Evolutionary conservation across 1,140 invertebrate species (phyloP).

Genomic region (Bombyx mori): DNA sequence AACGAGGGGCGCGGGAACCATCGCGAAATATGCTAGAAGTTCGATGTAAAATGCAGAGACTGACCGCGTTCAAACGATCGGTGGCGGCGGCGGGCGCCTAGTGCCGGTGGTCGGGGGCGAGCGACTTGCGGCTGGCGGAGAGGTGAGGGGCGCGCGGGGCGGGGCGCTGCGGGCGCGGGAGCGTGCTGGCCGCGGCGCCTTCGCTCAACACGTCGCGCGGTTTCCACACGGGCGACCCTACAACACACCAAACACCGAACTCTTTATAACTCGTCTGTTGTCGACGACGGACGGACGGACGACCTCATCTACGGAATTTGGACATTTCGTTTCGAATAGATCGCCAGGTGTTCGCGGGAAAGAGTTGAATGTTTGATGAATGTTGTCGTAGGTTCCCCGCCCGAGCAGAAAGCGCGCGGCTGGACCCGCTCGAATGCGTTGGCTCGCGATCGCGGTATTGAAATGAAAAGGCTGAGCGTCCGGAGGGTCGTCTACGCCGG

Average conservation of each 20-base stretch:
- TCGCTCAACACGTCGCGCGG: constrained; percentile 79
- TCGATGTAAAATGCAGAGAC: no score
- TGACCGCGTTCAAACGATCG: neutral
- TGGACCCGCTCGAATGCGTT: constrained; percentile 11
- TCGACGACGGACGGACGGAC: neutral
- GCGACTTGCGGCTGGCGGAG: constrained; percentile 68
- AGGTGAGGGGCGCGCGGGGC: constrained; percentile 61
- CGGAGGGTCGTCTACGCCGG: constrained; percentile 19
- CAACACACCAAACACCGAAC: constrained; percentile 76
- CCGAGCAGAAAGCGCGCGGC: constrained; percentile 25
- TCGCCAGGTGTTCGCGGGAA: constrained; percentile 36
- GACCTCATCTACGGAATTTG: constrained; percentile 28
- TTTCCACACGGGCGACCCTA: constrained; percentile 93
- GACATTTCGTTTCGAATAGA: constrained; percentile 26
- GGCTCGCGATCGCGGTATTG: constrained; percentile 1
- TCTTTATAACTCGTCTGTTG: constrained; percentile 43
- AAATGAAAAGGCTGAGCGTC: constrained; percentile 5
- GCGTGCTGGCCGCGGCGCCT: constrained; percentile 35
- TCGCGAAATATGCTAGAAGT: no score
- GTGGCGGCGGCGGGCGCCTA: constrained; percentile 20
- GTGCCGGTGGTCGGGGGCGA: constrained; percentile 68
- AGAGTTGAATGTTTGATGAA: constrained; percentile 74
- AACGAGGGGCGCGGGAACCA: no score
- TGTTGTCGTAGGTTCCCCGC: constrained; percentile 42
- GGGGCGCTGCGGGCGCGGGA: constrained; percentile 65